These are phyloP conservation scores for Oryzias woworae DNA, from an alignment of 2,113 vertebrate species.

Conservation along the genomic window DNA sequence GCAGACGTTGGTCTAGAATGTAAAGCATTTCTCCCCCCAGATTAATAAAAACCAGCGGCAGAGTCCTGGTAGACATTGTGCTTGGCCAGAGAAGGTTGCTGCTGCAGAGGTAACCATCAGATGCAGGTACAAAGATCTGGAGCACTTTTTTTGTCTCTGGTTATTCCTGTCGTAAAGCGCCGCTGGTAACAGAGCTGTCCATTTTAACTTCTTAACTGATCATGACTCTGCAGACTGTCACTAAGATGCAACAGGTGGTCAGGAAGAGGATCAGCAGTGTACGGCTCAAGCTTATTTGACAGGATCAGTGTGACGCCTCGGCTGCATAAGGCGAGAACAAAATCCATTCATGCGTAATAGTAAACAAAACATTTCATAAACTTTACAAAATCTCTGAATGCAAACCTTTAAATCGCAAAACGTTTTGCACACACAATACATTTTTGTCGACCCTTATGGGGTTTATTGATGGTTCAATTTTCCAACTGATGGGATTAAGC, in stretches of 20 bases:
- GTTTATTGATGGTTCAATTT: too few relatives aligned
- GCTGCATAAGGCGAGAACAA: constrained; percentile 16
- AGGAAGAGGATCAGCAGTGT: constrained; percentile 60
- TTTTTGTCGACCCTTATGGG: too few relatives aligned
- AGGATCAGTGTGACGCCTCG: constrained; percentile 25
- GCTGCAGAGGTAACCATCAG: constrained; percentile 1
- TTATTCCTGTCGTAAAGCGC: not conserved
- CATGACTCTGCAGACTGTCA: constrained; percentile 22
- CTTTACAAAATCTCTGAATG: too few relatives aligned
- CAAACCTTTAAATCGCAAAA: too few relatives aligned
- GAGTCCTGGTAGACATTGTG: constrained; percentile 83
- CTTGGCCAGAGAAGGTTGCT: constrained; percentile 22
- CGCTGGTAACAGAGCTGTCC: not conserved
- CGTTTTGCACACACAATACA: too few relatives aligned
- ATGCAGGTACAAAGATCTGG: not conserved
- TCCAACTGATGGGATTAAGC: too few relatives aligned
- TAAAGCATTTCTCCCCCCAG: constrained; percentile 95
- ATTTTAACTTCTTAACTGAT: constrained; percentile 42
- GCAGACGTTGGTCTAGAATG: constrained; percentile 90
- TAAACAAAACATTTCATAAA: too few relatives aligned
- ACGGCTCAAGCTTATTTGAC: constrained; percentile 52
- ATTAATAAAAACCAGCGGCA: constrained; percentile 91
- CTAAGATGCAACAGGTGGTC: constrained; percentile 67
- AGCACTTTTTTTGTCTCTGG: constrained; percentile 17
- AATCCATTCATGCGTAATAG: not conserved